Conservation (phyloP, 23 tunicate species). For the Phallusia fumigata region DNA sequence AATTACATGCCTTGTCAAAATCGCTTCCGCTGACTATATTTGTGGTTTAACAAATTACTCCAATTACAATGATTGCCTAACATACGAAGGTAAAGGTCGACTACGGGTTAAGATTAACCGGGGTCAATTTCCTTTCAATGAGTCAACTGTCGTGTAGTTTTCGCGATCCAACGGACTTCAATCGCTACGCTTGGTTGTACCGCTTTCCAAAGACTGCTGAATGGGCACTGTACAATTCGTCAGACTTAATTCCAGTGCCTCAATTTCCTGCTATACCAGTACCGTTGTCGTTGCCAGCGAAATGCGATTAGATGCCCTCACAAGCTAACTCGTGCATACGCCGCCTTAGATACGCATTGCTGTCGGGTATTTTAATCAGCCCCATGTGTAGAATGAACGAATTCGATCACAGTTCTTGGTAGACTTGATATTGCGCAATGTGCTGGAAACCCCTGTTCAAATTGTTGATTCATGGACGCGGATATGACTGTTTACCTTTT, state of each 20-base stretch:
- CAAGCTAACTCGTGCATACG: neutral
- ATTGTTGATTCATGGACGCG: no score
- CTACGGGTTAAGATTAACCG: no score
- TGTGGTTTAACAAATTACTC: no score
- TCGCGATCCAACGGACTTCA: neutral
- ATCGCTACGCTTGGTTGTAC: neutral
- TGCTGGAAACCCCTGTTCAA: no score
- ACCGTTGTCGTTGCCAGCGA: neutral
- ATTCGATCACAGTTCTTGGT: no score
- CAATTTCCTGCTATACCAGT: neutral
- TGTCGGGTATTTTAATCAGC: conserved; percentile 1
- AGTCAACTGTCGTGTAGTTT: conserved; percentile 4
- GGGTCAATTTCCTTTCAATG: neutral
- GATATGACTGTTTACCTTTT: no score
- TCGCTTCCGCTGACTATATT: no score
- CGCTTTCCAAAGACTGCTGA: neutral
- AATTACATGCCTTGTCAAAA: no score
- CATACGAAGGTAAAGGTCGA: no score
- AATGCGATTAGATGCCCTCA: neutral
- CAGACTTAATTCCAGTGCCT: neutral
- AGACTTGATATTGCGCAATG: no score
- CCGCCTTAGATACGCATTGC: neutral
- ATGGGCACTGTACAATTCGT: neutral
- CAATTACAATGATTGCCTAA: no score
- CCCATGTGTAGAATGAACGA: no score